These are phyloP conservation scores for Spisula subtruncata DNA, from an alignment of 2,888 invertebrate species.

Conservation along the genomic window DNA sequence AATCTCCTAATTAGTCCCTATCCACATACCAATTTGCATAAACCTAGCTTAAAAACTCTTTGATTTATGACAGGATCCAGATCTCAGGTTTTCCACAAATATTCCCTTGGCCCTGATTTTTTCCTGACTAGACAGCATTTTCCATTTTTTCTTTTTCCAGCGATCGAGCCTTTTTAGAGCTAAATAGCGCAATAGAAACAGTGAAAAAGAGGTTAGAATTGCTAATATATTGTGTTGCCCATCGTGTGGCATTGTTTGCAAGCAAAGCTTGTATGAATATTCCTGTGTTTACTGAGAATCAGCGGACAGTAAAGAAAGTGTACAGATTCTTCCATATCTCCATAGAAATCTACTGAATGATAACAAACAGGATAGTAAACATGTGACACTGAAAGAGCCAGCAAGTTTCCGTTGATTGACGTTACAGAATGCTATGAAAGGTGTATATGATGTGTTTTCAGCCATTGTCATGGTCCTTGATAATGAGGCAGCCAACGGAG, in stretches of 20 bases:
- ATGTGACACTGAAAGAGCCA: constrained; percentile 59
- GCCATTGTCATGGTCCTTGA: constrained; percentile 43
- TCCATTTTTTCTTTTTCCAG: too few species aligned
- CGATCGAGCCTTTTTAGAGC: too few species aligned
- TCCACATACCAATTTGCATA: too few species aligned
- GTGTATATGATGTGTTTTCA: constrained; percentile 47
- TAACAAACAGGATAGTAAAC: constrained; percentile 34
- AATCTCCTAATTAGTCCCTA: too few species aligned
- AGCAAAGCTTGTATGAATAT: constrained; percentile 37
- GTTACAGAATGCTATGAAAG: constrained; percentile 50
- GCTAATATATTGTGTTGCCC: constrained; percentile 52
- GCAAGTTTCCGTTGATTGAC: constrained; percentile 61
- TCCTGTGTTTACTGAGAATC: background rate
- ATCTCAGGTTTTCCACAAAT: too few species aligned
- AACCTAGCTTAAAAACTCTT: too few species aligned
- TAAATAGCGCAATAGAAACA: too few species aligned
- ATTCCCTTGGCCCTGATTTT: too few species aligned
- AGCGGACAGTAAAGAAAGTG: constrained; percentile 24
- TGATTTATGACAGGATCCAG: too few species aligned
- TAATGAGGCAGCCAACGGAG: too few species aligned
- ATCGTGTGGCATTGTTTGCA: constrained; percentile 45
- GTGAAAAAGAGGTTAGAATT: too few species aligned
- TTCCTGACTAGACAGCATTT: too few species aligned
- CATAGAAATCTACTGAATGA: constrained; percentile 24
- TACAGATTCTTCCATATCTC: constrained; percentile 41